phyloP scores from a whole-genome alignment of 2,113 vertebrate genomes.

The Scartelaos histophorus region DNA sequence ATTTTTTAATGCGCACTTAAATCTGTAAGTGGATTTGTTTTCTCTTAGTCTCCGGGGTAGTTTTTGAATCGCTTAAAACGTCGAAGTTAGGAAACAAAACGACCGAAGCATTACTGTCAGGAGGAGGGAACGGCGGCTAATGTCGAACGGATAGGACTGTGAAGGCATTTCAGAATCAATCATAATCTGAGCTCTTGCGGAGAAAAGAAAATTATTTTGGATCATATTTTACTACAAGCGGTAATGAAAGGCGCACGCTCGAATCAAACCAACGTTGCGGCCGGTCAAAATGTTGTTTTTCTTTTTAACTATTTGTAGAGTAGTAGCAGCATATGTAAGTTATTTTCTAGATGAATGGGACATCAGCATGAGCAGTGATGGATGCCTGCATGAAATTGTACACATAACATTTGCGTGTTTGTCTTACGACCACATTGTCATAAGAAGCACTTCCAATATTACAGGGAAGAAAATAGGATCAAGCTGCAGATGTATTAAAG shows the following conservation, averaged over 20 bases:
- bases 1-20: slow-evolving; percentile 58
- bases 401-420: slow-evolving; percentile 61
- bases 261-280: slow-evolving; percentile 54
- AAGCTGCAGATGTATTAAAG: neutral
- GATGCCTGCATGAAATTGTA: slow-evolving; percentile 56
- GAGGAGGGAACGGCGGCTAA: slow-evolving; percentile 47
- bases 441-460: slow-evolving; percentile 30
- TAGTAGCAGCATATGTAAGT: slow-evolving; percentile 64
- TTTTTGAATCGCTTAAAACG: slow-evolving; percentile 64
- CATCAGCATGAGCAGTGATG: slow-evolving; percentile 68
- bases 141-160: slow-evolving; percentile 47
- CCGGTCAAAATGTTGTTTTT: slow-evolving; percentile 45
- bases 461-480: slow-evolving; percentile 1
- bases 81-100: slow-evolving; percentile 58
- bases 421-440: slow-evolving; percentile 49
- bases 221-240: slow-evolving; percentile 58
- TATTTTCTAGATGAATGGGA: slow-evolving; percentile 73
- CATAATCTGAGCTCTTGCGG: slow-evolving; percentile 39
- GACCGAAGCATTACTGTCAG: slow-evolving; percentile 68
- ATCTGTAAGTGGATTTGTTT: slow-evolving; percentile 50
- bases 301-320: slow-evolving; percentile 61
- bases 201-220: slow-evolving; percentile 64
- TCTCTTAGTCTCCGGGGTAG: slow-evolving; percentile 39
- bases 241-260: slow-evolving; percentile 51
- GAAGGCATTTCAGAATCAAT: slow-evolving; percentile 69